Conservation (phyloP, 1,140 invertebrate species). For the Drosophila setifemur region DNA sequence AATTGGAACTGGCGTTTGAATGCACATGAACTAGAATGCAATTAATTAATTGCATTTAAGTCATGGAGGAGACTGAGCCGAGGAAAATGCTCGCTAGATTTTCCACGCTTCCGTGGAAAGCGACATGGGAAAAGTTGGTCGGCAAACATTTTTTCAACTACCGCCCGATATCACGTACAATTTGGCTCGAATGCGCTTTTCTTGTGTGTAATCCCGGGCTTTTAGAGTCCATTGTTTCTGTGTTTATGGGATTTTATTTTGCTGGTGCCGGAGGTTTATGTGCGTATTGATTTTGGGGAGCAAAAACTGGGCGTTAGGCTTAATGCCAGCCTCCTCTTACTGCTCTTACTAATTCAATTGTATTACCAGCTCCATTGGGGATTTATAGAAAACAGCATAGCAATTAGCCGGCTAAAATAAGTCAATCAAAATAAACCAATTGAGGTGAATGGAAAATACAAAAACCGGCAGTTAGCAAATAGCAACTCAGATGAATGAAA, state of each 20-base stretch:
- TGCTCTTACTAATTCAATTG: constrained; percentile 49
- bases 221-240: constrained; percentile 33
- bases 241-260: background rate
- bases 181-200: constrained; percentile 49
- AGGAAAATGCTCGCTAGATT: constrained; percentile 3
- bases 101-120: constrained; percentile 24
- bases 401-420: constrained; percentile 27
- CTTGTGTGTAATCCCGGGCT: constrained; percentile 28
- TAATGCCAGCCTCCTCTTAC: constrained; percentile 15
- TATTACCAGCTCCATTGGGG: constrained; percentile 5
- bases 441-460: constrained; percentile 3
- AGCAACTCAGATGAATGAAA: background rate
- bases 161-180: constrained; percentile 51
- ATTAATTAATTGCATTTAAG: constrained; percentile 68
- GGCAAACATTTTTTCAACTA: constrained; percentile 54
- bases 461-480: constrained; percentile 26
- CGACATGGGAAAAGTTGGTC: constrained; percentile 12
- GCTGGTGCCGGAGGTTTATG: background rate
- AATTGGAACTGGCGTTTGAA: constrained; percentile 23
- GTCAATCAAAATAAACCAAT: constrained; percentile 23
- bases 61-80: background rate
- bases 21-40: constrained; percentile 44
- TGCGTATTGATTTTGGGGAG: constrained; percentile 36
- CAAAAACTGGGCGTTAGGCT: constrained; percentile 15
- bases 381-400: constrained; percentile 11